Evolutionary conservation across 2,888 invertebrate genomes (phyloP), one percentile per base, ranked within the genome.

Genomic region (Parochlus steinenii): DNA sequence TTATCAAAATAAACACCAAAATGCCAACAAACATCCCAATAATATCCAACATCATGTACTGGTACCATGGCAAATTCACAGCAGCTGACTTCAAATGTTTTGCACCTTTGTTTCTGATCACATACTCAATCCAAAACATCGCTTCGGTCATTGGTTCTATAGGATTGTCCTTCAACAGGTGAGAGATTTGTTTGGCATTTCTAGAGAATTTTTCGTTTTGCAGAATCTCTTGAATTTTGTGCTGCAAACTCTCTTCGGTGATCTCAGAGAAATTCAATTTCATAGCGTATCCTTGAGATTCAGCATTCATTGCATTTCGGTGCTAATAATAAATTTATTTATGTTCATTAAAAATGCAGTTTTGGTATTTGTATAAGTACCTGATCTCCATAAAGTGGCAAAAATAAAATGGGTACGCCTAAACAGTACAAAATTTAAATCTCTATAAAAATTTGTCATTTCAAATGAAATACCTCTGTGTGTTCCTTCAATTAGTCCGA

Each of bases 91-190:
- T 58, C 17, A 63, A 44, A 34, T 58, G 52, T 2, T 45, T 41
- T 0, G 62, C 61, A 1, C 60, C 61, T 4, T 55, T 50, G 42
- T 63, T 53, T 26, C 58, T 47, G 6, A 54, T 59, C 1, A 68
- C 59, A 49, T 71, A 69, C 48, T 72, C 71, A 22, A 69, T 62
- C 71, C 71, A 71, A 49, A 61, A 71, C 31, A 64, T 58, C 8
- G 71, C 67, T 28, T 66, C 66, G 3, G 69, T 65, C 46, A 69
- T 46, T 2, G 71, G 65, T 36, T 62, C 58, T 39, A 65, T 51
- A 0, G 65, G 64, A 45, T 67, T 62, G 45, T 71, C 70, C 22
- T 56, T 56, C 48, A 67, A 70, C 11, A 61, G 48, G 12, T 48
- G 47, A 0, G 67, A 66, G 2, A 63, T 46, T 44, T 58, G 56